These are phyloP conservation scores for Ormyrus thymus DNA, from an alignment of 2,888 invertebrate genomes.

Conservation along the genomic window DNA sequence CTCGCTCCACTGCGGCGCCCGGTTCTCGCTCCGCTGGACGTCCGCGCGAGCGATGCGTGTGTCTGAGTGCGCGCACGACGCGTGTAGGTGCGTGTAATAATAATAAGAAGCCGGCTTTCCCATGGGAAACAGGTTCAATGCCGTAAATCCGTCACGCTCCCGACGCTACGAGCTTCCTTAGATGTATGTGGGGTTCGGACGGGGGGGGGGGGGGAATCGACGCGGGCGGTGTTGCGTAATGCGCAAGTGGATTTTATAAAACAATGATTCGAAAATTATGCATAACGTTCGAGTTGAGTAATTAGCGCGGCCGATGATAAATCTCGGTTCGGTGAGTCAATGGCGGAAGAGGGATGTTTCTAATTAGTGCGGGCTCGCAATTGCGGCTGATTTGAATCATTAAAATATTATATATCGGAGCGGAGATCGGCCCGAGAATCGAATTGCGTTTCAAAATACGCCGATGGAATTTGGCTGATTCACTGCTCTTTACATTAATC, in stretches of 20 bases:
- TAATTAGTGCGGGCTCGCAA: too few species aligned
- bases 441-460: conserved; percentile 21
- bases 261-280: too few species aligned
- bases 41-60: conserved; percentile 56
- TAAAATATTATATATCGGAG: conserved; percentile 12
- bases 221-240: too few species aligned
- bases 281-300: too few species aligned
- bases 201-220: too few species aligned
- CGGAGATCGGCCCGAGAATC: not conserved
- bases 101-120: conserved; percentile 51
- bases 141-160: conserved; percentile 54
- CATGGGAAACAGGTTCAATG: conserved; percentile 53
- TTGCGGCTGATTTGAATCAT: too few species aligned
- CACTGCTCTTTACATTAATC: not conserved
- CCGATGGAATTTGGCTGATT: conserved; percentile 33
- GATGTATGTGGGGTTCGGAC: too few species aligned
- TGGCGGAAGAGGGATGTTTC: too few species aligned
- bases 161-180: not conserved
- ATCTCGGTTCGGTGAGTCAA: too few species aligned
- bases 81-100: conserved; percentile 24
- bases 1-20: conserved; percentile 64
- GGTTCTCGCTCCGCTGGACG: conserved; percentile 61
- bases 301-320: too few species aligned
- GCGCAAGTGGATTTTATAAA: too few species aligned
- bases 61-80: conserved; percentile 39